Conservation (phyloP, 2,797 vertebrate genomes). For the Cygnus olor region DNA sequence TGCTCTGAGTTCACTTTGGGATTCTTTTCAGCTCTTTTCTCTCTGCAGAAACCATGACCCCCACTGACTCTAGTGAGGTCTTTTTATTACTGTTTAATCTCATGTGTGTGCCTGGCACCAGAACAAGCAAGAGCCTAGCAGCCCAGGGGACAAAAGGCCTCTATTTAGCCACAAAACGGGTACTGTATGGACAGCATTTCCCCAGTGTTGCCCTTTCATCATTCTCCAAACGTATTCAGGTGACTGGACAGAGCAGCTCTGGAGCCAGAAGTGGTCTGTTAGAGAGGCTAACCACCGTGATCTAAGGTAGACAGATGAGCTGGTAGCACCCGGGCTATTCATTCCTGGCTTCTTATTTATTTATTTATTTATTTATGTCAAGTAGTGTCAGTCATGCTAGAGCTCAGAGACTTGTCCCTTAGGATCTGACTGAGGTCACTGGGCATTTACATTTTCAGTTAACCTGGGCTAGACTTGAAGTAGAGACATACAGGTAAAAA, state of each 20-base stretch:
- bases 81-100: not conserved
- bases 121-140: not conserved
- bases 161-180: not conserved
- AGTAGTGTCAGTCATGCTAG: not conserved
- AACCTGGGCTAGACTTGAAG: not conserved
- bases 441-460: not conserved
- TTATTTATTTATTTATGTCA: not conserved
- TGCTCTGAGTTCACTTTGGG: not conserved
- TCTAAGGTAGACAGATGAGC: not conserved
- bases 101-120: not conserved
- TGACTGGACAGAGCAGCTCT: not conserved
- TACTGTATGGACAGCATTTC: not conserved
- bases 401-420: not conserved
- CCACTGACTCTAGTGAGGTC: not conserved
- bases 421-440: not conserved
- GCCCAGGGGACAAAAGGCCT: not conserved
- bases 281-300: not conserved
- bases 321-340: not conserved
- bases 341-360: not conserved
- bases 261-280: not conserved
- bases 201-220: not conserved
- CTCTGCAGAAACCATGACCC: not conserved
- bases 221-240: not conserved
- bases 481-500: not conserved
- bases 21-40: not conserved